Percentiles rank a stretch among this genome's conserved stretches.
Conservation (phyloP, 2,113 vertebrate species). For the Pseudorasbora parva region DNA sequence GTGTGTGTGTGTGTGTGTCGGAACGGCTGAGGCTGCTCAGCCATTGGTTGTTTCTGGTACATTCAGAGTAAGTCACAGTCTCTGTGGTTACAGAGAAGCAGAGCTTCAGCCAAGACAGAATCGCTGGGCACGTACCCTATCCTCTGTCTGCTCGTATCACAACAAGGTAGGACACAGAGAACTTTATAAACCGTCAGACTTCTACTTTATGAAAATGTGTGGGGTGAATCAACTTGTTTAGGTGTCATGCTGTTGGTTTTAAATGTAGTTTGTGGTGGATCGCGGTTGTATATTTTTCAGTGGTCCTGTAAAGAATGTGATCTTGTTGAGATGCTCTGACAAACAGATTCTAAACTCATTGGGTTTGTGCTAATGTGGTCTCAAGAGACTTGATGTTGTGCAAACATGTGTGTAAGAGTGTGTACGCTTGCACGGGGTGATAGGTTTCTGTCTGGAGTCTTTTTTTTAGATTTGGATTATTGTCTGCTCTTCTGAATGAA, state of each 20-base stretch:
- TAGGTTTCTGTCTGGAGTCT: neutral
- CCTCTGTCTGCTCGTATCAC: constrained; percentile 49
- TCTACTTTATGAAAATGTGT: neutral
- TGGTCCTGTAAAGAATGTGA: neutral
- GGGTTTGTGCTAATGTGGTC: neutral
- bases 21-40: constrained; percentile 54
- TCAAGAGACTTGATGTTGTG: neutral
- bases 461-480: neutral
- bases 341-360: constrained; percentile 5
- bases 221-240: neutral
- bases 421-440: neutral
- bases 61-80: constrained; percentile 66
- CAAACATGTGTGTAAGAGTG: neutral
- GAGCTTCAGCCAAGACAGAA: constrained; percentile 62
- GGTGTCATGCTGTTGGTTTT: constrained; percentile 1
- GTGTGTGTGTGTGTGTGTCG: constrained; percentile 30
- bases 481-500: neutral
- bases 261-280: neutral
- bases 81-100: constrained; percentile 69
- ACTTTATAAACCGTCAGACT: constrained; percentile 26
- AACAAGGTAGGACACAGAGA: constrained; percentile 71
- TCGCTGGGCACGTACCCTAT: constrained; percentile 26
- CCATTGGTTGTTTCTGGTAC: constrained; percentile 71
- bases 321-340: neutral
- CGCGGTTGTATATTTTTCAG: neutral